Conservation (phyloP, 2,888 invertebrate genomes). For the Leptinotarsa rubiginosa region DNA sequence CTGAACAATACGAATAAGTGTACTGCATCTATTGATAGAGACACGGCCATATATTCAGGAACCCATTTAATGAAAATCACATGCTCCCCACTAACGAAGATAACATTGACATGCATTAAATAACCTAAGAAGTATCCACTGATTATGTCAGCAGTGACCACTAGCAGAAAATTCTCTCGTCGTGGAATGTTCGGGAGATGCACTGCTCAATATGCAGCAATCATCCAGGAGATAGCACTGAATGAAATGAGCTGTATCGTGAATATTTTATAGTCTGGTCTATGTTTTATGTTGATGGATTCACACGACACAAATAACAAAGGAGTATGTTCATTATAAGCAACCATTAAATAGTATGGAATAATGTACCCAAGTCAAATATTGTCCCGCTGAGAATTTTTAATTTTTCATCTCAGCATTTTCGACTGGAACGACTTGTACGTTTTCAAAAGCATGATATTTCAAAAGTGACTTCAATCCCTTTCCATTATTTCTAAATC, state of each 20-base stretch:
- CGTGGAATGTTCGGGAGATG: constrained; percentile 27
- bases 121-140: constrained; percentile 2
- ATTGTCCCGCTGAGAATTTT: too few species aligned
- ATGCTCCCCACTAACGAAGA: constrained; percentile 13
- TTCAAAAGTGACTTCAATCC: too few species aligned
- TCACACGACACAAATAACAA: too few species aligned
- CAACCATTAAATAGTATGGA: too few species aligned
- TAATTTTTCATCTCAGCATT: too few species aligned
- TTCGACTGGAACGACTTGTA: too few species aligned
- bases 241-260: constrained; percentile 26
- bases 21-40: constrained; percentile 6
- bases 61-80: constrained; percentile 14
- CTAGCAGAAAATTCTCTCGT: constrained; percentile 21
- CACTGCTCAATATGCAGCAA: constrained; percentile 28
- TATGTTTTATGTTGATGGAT: too few species aligned
- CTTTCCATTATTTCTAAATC: too few species aligned
- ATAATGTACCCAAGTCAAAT: too few species aligned
- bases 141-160: constrained; percentile 16
- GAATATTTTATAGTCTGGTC: constrained; percentile 13
- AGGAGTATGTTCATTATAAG: too few species aligned
- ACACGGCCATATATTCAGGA: constrained; percentile 4
- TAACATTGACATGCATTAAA: constrained; percentile 6
- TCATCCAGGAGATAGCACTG: constrained; percentile 25
- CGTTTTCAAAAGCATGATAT: too few species aligned
- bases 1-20: background rate